phyloP scores from a whole-genome alignment of 2,888 invertebrate genomes.

The Steinernema hermaphroditum region DNA sequence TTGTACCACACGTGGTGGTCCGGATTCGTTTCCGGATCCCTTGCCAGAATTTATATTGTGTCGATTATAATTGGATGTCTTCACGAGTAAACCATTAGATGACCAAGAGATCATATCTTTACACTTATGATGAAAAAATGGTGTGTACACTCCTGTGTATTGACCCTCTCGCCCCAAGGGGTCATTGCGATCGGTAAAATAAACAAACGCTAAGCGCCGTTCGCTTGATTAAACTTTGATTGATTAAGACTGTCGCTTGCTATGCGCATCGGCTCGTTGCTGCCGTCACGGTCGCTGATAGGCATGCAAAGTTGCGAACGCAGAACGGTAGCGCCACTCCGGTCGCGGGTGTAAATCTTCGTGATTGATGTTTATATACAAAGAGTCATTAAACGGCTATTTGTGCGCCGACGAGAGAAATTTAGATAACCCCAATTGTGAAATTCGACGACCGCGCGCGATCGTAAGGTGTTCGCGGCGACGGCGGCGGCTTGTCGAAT shows the following conservation, averaged over 20 bases:
- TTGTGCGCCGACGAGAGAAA: conserved; percentile 23
- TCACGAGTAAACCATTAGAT: neutral
- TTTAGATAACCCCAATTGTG: conserved; percentile 23
- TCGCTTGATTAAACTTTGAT: conserved; percentile 13
- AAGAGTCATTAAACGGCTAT: conserved; percentile 28
- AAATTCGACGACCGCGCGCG: neutral
- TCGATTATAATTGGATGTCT: neutral
- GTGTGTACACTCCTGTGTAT: neutral
- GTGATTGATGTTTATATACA: conserved; percentile 24
- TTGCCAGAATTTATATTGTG: too few relatives aligned
- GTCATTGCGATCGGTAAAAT: neutral
- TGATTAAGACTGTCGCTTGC: conserved; percentile 7
- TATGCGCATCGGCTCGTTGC: neutral
- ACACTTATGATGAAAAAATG: neutral
- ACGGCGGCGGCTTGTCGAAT: neutral
- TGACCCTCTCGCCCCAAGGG: neutral
- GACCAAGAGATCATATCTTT: neutral
- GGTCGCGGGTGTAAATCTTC: conserved; percentile 12
- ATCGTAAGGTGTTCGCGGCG: neutral
- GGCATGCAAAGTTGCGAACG: conserved; percentile 26
- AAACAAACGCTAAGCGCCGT: neutral
- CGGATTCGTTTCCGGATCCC: too few relatives aligned
- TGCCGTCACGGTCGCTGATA: neutral
- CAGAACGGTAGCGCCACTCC: conserved; percentile 1
- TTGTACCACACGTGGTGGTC: too few relatives aligned